Evolutionary conservation across 2,888 invertebrate species (phyloP).

Genomic region (Microctonus aethiopoides): DNA sequence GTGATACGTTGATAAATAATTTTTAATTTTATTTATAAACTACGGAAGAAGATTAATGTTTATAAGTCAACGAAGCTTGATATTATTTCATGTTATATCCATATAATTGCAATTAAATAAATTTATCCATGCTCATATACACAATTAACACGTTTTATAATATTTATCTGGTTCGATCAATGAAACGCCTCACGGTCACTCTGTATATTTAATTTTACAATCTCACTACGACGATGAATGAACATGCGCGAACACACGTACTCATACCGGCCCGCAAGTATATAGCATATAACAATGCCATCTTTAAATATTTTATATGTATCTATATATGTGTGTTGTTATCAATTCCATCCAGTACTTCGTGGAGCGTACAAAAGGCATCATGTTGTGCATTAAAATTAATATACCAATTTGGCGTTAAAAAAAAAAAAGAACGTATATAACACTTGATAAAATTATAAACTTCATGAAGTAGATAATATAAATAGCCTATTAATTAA

Average conservation of each 20-base stretch:
- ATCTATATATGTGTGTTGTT: slow-evolving; percentile 43
- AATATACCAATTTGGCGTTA: slow-evolving; percentile 4
- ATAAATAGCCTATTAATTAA: background rate
- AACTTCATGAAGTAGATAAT: background rate
- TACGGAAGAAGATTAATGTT: background rate
- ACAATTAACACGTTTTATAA: slow-evolving; percentile 25
- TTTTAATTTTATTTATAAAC: background rate
- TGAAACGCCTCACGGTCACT: slow-evolving; percentile 34
- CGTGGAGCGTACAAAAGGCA: slow-evolving; percentile 39
- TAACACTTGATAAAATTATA: slow-evolving; percentile 24
- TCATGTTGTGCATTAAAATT: slow-evolving; percentile 18
- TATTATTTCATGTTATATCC: slow-evolving; percentile 16
- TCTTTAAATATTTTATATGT: slow-evolving; percentile 36
- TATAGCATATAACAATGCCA: slow-evolving; percentile 14
- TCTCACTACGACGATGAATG: slow-evolving; percentile 20
- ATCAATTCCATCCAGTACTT: slow-evolving; percentile 43
- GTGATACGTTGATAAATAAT: background rate
- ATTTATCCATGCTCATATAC: slow-evolving; percentile 25
- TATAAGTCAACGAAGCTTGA: no score
- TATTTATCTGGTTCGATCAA: slow-evolving; percentile 35
- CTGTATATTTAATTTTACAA: slow-evolving; percentile 29
- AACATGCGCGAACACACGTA: slow-evolving; percentile 25
- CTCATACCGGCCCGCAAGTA: background rate
- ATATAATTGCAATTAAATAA: slow-evolving; percentile 36
- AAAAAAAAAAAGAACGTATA: slow-evolving; percentile 27